Base-by-base conservation (phyloP, 2,113 vertebrate species). In the Tragulus kanchil region DNA sequence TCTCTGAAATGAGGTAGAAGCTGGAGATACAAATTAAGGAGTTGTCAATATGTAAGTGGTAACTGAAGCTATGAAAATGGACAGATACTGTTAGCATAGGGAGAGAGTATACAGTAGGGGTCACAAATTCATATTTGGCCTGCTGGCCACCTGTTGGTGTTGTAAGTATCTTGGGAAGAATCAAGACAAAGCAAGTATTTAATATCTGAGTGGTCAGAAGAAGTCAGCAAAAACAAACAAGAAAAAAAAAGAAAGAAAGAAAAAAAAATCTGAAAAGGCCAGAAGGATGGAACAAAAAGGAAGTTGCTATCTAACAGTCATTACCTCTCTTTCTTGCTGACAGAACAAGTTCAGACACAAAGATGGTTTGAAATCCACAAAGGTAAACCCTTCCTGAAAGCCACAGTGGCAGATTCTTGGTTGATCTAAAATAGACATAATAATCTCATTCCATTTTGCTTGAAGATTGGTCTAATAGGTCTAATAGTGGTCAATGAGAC, bases 1-100 rank as follows among this genome's bases (percentile, higher is more conserved):
- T 45, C 52, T 93, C 65, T 71, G 82, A 81, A 85, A 92, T 86
- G 62, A 78, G 79, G 61, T 86, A 52, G 71, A 90, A 92, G 42
- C 85, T 86, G 58, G 48, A 94, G 52, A 62, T 62, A 93, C 4
- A 93, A 61, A 87, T 85, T 92, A 92, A 89, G 62, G 71, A 85
- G 48, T 64, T 88, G 85, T 54, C 69, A 94, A 54, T 75, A 85
- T 85, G 85, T 82, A 89, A 36, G 52, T 59, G 79, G 52, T 58
- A 73, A 85, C 12, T 52, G 59, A 79, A 89, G 28, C 79, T 25
- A 89, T 4, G 16, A 82, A 89, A 94, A 92, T 85, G 84, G 79
- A 36, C 87, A 83, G 79, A 36, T 90, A 83, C 65, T 82, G 45
- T 81, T 50, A 54, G n/a, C 50, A 52, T 75, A 79, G 77, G 45